phyloP scores from a whole-genome alignment of 2,113 vertebrate species.

The Poeciliopsis turrubarensis region DNA sequence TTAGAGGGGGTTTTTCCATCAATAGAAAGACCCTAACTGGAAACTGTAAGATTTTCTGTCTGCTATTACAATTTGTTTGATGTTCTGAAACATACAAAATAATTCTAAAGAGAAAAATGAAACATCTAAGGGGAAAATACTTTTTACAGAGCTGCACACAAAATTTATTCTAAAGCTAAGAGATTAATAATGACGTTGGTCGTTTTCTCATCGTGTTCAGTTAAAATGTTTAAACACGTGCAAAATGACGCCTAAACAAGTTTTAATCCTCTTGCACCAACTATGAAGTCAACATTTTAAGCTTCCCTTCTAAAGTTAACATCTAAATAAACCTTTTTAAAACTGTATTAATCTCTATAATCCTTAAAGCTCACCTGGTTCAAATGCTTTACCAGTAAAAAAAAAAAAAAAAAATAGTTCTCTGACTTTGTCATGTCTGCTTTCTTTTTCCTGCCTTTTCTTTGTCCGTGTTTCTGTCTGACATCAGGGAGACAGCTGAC shows the following conservation, averaged over 20 bases:
- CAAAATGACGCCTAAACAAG: slow-evolving; percentile 66
- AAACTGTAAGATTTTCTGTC: neutral
- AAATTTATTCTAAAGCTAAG: slow-evolving; percentile 22
- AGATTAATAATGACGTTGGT: slow-evolving; percentile 42
- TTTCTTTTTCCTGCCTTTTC: slow-evolving; percentile 47
- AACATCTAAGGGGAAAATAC: neutral
- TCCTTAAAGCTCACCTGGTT: slow-evolving; percentile 46
- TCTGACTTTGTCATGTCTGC: slow-evolving; percentile 47
- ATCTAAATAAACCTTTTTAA: slow-evolving; percentile 36
- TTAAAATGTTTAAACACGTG: slow-evolving; percentile 32
- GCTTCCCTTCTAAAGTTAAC: slow-evolving; percentile 35
- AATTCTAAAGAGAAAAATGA: neutral
- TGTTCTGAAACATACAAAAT: neutral
- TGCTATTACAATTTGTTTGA: neutral
- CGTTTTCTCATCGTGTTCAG: slow-evolving; percentile 12
- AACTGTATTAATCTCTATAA: slow-evolving; percentile 18
- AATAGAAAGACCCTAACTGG: neutral
- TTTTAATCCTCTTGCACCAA: slow-evolving; percentile 46
- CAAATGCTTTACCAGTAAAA: slow-evolving; percentile 32
- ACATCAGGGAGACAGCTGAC: slow-evolving; percentile 92
- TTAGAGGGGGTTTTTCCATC: neutral
- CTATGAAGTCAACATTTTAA: slow-evolving; percentile 44
- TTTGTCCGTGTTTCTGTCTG: slow-evolving; percentile 49
- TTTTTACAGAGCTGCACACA: neutral
- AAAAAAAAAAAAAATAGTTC: slow-evolving; percentile 2